These are phyloP conservation scores for Pantherophis guttatus DNA, from an alignment of 2,113 vertebrate species.

Conservation along the genomic window DNA sequence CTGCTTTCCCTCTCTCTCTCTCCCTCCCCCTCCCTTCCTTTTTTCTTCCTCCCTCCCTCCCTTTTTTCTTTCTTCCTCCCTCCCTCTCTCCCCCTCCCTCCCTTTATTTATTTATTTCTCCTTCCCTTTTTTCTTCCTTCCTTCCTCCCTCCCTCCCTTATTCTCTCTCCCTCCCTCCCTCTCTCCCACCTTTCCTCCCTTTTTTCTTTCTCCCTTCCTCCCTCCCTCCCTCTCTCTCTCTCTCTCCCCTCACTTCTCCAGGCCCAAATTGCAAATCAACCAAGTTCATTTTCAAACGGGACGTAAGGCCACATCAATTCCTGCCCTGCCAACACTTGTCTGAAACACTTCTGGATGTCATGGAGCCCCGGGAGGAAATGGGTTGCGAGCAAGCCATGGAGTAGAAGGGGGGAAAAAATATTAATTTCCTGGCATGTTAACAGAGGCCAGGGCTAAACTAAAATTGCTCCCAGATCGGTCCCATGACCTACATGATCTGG, in stretches of 20 bases:
- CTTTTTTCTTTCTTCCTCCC: too few species aligned
- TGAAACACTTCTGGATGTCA: neutral
- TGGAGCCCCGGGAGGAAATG: neutral
- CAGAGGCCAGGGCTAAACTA: neutral
- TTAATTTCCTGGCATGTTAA: neutral
- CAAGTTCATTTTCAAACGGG: neutral
- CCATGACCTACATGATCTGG: neutral
- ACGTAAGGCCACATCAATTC: neutral
- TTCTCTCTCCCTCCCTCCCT: too few species aligned
- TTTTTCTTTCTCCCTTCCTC: neutral
- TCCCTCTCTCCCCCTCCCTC: too few species aligned
- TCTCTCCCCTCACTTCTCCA: neutral
- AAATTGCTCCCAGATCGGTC: neutral
- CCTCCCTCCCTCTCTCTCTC: neutral
- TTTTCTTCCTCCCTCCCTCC: accelerated
- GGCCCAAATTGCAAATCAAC: neutral
- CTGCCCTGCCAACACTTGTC: neutral
- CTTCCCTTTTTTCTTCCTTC: too few species aligned
- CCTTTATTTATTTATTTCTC: too few species aligned
- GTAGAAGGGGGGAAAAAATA: neutral
- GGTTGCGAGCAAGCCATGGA: neutral
- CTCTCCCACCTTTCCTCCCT: too few species aligned
- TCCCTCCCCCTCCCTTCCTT: too few species aligned
- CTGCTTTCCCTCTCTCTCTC: too few species aligned
- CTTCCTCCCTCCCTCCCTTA: too few species aligned